Conservation (phyloP, 2,113 vertebrate species). For the Corythornis cristatus region DNA sequence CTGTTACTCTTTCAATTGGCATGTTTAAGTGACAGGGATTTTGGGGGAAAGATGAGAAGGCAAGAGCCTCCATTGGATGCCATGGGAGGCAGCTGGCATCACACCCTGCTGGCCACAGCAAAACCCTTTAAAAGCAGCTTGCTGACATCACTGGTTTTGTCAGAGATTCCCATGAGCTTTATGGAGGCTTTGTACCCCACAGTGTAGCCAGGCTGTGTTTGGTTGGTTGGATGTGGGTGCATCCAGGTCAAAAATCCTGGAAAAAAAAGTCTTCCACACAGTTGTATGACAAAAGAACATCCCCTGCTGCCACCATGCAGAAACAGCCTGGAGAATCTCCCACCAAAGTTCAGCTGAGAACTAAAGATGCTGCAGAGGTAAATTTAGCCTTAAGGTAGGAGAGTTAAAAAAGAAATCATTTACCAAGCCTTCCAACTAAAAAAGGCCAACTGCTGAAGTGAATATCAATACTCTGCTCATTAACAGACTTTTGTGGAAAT, state of each 20-base stretch:
- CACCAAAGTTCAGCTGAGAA: neutral
- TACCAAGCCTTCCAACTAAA: neutral
- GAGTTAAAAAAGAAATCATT: neutral
- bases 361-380: neutral
- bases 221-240: neutral
- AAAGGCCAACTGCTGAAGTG: neutral
- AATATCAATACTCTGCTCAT: neutral
- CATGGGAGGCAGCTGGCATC: rapidly evolving
- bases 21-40: neutral
- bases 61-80: neutral
- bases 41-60: neutral
- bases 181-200: neutral
- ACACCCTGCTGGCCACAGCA: neutral
- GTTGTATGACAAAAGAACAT: neutral
- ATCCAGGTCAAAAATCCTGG: neutral
- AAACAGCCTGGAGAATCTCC: neutral
- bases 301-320: neutral
- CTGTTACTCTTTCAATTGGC: neutral
- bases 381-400: neutral
- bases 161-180: rapidly evolving
- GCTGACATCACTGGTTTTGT: neutral
- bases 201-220: neutral
- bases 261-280: neutral
- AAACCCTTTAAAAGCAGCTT: neutral
- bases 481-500: neutral